Evolutionary conservation across 2,797 vertebrate species (phyloP), one percentile per base, ranked within the genome.

Genomic region (Decapterus maruadsi): DNA sequence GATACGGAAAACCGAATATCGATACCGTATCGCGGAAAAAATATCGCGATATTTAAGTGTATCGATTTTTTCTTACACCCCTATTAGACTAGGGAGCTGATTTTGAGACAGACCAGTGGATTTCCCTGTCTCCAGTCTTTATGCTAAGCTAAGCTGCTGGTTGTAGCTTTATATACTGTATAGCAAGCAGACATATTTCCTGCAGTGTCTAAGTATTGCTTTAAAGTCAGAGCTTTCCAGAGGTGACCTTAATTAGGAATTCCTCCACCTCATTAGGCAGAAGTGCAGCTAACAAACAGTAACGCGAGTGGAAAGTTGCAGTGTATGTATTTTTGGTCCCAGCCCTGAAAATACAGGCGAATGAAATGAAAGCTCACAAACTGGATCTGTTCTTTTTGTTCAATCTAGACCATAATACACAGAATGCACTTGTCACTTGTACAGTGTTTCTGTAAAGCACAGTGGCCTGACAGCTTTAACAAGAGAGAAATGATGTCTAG

Each of bases 211-310:
- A 56, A 56, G 11, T 16, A 19, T 34, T 60, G 12, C 43, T 70
- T 80, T 61, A 63, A 68, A 51, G 36, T 2, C 4, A 36, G 16
- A 38, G 34, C 22, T 34, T 58, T 11, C 58, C 12, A 36, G 50
- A 66, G 8, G 7, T 20, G 64, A 65, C 63, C 59, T 57, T 57
- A 10, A 61, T 68, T 75, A 26, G 20, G 13, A 38, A n/a, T 65
- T 51, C 20, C 29, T 61, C 16, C 50, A 36, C 45, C 20, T 63
- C 61, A 63, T 83, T 48, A 67, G 29, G 36, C 40, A 59, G 58
- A 55, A 54, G 13, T 48, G 38, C 40, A 45, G 13, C 43, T 26
- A 29, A 67, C 51, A 57, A 34, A 19, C 8, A 42, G 1, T 57
- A 12, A 31, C 34, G 26, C 60, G 20, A 48, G 19, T 65, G n/a